phyloP scores from a whole-genome alignment of 2,888 invertebrate species.

The Osmoderma eremita region DNA sequence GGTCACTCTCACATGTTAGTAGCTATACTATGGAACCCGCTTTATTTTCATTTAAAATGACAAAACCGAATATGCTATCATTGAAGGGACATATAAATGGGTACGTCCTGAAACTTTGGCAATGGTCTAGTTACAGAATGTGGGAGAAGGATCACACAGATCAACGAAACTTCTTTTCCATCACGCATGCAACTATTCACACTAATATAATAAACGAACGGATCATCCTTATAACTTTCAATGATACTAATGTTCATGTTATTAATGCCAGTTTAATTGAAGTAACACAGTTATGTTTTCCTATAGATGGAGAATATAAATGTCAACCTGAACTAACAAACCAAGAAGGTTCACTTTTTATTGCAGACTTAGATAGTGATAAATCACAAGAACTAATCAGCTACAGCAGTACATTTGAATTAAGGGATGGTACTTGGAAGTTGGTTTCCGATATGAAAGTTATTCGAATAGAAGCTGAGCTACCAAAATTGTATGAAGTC shows the following conservation, averaged over 20 bases:
- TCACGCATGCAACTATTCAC: conserved; percentile 38
- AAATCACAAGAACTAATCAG: conserved; percentile 81
- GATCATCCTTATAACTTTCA: conserved; percentile 81
- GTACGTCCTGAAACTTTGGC: conserved; percentile 86
- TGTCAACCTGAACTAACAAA: conserved; percentile 82
- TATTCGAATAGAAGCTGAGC: conserved; percentile 76
- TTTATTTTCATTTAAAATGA: conserved; percentile 70
- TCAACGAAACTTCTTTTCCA: conserved; percentile 35
- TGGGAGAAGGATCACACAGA: conserved; percentile 7
- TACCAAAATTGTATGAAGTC: conserved; percentile 74
- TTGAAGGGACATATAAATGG: conserved; percentile 72
- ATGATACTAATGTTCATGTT: conserved; percentile 76
- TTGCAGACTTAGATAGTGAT: conserved; percentile 81
- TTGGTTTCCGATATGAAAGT: conserved; percentile 76
- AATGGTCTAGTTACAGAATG: conserved; percentile 66
- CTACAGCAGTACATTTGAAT: conserved; percentile 72
- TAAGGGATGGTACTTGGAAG: conserved; percentile 66
- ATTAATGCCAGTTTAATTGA: conserved; percentile 84
- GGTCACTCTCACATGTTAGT: conserved; percentile 70
- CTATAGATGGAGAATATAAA: conserved; percentile 59
- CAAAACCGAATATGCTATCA: conserved; percentile 55
- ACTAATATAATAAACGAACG: conserved; percentile 65
- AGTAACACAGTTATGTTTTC: conserved; percentile 77
- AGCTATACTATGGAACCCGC: conserved; percentile 80
- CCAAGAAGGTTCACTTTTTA: conserved; percentile 77